These are phyloP conservation scores for Orchesellides sinensis DNA, from an alignment of 2,888 invertebrate genomes.

Conservation along the genomic window DNA sequence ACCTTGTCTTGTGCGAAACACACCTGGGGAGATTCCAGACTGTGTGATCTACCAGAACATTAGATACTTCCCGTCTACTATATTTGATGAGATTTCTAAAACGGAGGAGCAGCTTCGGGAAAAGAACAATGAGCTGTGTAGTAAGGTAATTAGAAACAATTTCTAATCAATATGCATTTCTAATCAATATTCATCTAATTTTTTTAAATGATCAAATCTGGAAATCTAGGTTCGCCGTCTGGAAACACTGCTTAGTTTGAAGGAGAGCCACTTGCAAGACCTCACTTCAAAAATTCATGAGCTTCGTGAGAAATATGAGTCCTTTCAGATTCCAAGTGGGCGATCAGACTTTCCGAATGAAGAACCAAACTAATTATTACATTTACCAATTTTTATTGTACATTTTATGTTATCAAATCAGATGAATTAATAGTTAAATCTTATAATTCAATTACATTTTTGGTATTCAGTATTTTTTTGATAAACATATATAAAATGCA, in stretches of 20 bases:
- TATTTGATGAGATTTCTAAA: slow-evolving; percentile 48
- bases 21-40: slow-evolving; percentile 59
- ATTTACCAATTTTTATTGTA: no score
- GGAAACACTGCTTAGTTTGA: slow-evolving; percentile 66
- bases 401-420: no score
- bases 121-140: slow-evolving; percentile 62
- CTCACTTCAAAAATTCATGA: slow-evolving; percentile 65
- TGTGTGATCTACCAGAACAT: slow-evolving; percentile 64
- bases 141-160: slow-evolving; percentile 47
- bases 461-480: no score
- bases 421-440: no score
- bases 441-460: no score
- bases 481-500: no score
- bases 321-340: not conserved
- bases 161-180: not conserved
- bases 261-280: slow-evolving; percentile 65
- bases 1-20: slow-evolving; percentile 37
- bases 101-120: slow-evolving; percentile 46
- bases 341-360: no score
- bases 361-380: no score
- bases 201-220: not conserved
- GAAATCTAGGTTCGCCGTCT: slow-evolving; percentile 55
- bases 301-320: not conserved
- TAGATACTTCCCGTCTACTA: slow-evolving; percentile 44
- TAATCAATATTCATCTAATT: not conserved